Evolutionary conservation across 2,888 invertebrate genomes (phyloP).

Genomic region (Chymomyza fuscimana): DNA sequence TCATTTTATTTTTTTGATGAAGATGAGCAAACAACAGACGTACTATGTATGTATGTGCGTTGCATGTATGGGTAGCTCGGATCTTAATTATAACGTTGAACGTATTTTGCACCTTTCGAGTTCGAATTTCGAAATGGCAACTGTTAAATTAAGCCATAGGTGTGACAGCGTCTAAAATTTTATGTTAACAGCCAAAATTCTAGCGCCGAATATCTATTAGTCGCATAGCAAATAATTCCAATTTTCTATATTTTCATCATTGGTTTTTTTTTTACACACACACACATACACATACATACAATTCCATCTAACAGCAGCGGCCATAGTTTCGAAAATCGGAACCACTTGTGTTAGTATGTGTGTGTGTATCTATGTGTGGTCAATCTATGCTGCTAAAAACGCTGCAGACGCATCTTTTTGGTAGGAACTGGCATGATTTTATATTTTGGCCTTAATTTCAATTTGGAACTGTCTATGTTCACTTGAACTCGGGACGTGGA

Average conservation of each 20-base stretch:
- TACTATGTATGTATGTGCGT: not conserved
- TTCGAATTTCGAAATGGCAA: constrained; percentile 67
- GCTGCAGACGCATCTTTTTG: constrained; percentile 61
- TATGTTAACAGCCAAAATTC: constrained; percentile 2
- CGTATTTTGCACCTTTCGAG: constrained; percentile 62
- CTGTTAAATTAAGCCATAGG: constrained; percentile 51
- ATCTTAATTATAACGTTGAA: not conserved
- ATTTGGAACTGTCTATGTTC: constrained; percentile 79
- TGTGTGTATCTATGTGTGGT: constrained; percentile 24
- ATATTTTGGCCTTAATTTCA: constrained; percentile 76
- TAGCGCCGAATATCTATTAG: not conserved
- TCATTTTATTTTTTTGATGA: constrained; percentile 2
- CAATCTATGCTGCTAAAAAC: constrained; percentile 54
- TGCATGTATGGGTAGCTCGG: not conserved
- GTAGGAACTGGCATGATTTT: constrained; percentile 65
- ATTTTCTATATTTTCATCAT: constrained; percentile 65
- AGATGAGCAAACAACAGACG: not conserved
- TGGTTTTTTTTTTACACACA: constrained; percentile 45
- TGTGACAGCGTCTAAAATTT: constrained; percentile 29
- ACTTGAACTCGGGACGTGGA: constrained; percentile 80
- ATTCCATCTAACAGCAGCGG: constrained; percentile 38
- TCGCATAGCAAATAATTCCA: constrained; percentile 62
- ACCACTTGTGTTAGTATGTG: constrained; percentile 16
- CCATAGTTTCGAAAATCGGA: constrained; percentile 60
- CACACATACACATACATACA: constrained; percentile 18